Conservation (phyloP, 2,888 invertebrate genomes). For the Pseudococcus viburni region DNA sequence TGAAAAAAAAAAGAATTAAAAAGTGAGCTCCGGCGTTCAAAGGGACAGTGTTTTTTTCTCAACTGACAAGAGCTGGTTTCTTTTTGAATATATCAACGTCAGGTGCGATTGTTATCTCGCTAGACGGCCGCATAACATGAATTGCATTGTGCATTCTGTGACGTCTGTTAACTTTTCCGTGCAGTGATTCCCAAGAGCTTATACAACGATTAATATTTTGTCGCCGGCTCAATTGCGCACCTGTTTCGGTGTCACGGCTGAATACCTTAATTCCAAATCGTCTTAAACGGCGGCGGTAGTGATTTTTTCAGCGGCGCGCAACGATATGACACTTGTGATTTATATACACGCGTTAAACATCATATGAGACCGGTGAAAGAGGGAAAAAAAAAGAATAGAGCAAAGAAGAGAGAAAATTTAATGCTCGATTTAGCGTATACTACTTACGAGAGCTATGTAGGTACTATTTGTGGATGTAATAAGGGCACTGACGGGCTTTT, state of each 20-base stretch:
- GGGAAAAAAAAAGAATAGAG: neutral
- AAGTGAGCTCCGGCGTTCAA: neutral
- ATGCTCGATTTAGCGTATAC: constrained; percentile 6
- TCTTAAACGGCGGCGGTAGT: neutral
- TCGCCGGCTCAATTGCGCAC: neutral
- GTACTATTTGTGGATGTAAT: constrained; percentile 33
- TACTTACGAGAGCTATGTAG: neutral
- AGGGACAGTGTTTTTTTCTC: neutral
- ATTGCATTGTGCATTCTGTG: constrained; percentile 51
- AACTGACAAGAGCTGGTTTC: constrained; percentile 24
- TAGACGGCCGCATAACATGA: constrained; percentile 47
- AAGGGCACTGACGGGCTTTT: constrained; percentile 51
- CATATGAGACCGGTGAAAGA: neutral
- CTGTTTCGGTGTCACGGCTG: constrained; percentile 33
- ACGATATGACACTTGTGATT: neutral
- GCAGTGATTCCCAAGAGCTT: constrained; percentile 38
- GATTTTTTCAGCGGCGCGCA: neutral
- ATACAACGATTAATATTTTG: neutral
- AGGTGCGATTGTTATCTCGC: constrained; percentile 58
- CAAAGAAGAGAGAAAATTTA: neutral
- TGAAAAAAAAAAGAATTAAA: neutral
- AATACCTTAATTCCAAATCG: constrained; percentile 16
- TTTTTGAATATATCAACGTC: constrained; percentile 55
- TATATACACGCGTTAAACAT: neutral
- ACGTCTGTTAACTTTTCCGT: constrained; percentile 28